Base-by-base conservation (phyloP, 2,888 invertebrate genomes). In the Orthosia incerta region DNA sequence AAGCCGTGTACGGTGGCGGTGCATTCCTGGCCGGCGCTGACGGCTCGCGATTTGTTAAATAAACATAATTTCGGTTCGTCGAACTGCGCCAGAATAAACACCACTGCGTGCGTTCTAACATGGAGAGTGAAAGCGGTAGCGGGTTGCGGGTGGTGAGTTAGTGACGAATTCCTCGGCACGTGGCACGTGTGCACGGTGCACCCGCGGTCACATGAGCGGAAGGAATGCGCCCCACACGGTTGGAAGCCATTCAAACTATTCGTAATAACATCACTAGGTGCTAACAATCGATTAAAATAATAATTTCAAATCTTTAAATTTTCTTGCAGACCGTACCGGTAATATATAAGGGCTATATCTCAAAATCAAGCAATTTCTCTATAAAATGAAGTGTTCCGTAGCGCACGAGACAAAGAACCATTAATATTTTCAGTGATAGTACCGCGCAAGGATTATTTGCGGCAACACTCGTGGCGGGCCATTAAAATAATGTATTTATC, bases 121-220 rank as follows among this genome's bases (percentile, higher is more conserved):
- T 89, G 92, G 91, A 94, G 88, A 94, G 93, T 92, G 94, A 94
- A 94, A 94, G 93, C 90, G 86, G 85, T 85, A 80, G 71, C 71
- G 77, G 73, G 84, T 86, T 88, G 86, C 71, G 77, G 73, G 84
- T 86, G 88, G 86, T 89, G 92, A 91, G 76, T 80, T 86, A 88
- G 87, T 90, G 93, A 92, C 92, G 91, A 92, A 91, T 93, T 89
- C 91, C 89, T 81, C 73, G 86, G 85, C 89, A 86, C 87, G 89
- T 88, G 91, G 84, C 90, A 89, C 90, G 89, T 89, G 91, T 82
- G 9, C 39, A 39, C 39, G 39, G 39, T 51, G 60, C 76, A 71
- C 64, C 67, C 76, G 80, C 79, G 83, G 91, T 90, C 90, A 92
- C 89, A 86, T 84, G 90, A 90, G 86, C 85, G 88, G 85, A 78